Evolutionary conservation across 2,113 vertebrate genomes (phyloP), one percentile per base, ranked within the genome.

Genomic region (Tupaia tana): DNA sequence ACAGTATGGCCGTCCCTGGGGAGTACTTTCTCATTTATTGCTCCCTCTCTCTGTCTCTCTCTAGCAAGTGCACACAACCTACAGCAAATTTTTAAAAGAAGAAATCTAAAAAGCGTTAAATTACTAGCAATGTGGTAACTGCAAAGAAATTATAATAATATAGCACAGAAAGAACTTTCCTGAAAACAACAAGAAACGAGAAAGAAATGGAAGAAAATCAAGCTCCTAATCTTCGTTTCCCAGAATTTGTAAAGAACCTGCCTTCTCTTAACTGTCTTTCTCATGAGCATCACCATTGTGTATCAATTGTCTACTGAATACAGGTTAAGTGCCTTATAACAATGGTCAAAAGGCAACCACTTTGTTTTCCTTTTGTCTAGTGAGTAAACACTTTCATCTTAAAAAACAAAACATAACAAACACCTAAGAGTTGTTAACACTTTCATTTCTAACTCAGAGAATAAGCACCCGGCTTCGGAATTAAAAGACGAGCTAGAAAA

Each of bases 251-350:
- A 9, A 95, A 81, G 7, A 54, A 64, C 12, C 85, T 91, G 81
- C 64, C 92, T 96, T 93, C 61, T 92, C 80, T 91, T 86, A 86
- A 83, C n/a, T 86, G 54, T 71, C 13, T 85, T 93, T 89, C 81
- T 71, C 63, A 29, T 31, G 13, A 83, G 27, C 3, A 43, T 64
- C 86, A 94, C 29, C 56, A 91, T 34, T 79, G 79, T 20, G n/a
- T 29, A 84, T 56, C 86, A 34, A n/a, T 56, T 71, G 93, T 89
- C 79, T 89, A 92, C 34, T 66, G 29, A 80, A 86, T 85, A 78
- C 64, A 78, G 27, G 67, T 78, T 86, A 83, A 90, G 54, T 90
- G 25, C 25, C 74, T 69, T 71, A 90, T 25, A 79, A 78, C 24
- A 70, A 86, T 92, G 58, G 64, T 90, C 71, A 95, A 89, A 80